phyloP scores from a whole-genome alignment of 2,113 vertebrate species.

The Serilophus lunatus region DNA sequence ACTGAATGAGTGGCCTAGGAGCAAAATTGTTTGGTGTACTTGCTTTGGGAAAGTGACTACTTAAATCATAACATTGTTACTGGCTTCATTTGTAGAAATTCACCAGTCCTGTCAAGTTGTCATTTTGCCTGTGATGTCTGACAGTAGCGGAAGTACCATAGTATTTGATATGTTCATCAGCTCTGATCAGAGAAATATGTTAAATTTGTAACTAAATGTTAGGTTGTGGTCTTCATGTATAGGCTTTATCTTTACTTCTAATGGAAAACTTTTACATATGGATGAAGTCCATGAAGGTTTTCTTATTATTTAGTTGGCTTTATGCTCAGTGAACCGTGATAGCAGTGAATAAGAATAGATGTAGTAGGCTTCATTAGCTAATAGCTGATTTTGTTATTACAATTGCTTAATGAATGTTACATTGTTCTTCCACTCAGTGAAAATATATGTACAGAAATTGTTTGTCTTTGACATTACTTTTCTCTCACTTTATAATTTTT shows the following conservation, averaged over 20 bases:
- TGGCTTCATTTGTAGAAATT: neutral
- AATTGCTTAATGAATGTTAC: neutral
- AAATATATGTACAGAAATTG: neutral
- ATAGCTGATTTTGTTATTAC: neutral
- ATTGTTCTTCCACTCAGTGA: neutral
- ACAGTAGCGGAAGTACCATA: neutral
- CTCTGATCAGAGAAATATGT: neutral
- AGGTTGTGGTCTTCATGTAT: neutral
- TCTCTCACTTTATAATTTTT: neutral
- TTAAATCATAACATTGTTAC: conserved; percentile 25
- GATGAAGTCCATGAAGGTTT: neutral
- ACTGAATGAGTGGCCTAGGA: neutral
- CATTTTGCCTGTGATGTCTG: neutral
- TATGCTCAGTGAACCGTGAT: neutral
- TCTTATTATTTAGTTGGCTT: neutral
- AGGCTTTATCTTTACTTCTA: neutral
- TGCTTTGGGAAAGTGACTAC: neutral
- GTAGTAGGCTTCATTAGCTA: neutral
- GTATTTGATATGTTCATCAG: neutral
- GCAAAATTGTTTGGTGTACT: neutral
- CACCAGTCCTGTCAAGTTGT: neutral
- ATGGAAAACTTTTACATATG: neutral
- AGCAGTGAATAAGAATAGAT: neutral
- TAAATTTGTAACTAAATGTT: neutral
- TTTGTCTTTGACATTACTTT: neutral